phyloP scores from a whole-genome alignment of 2,113 vertebrate species.

The Paramormyrops kingsleyae region DNA sequence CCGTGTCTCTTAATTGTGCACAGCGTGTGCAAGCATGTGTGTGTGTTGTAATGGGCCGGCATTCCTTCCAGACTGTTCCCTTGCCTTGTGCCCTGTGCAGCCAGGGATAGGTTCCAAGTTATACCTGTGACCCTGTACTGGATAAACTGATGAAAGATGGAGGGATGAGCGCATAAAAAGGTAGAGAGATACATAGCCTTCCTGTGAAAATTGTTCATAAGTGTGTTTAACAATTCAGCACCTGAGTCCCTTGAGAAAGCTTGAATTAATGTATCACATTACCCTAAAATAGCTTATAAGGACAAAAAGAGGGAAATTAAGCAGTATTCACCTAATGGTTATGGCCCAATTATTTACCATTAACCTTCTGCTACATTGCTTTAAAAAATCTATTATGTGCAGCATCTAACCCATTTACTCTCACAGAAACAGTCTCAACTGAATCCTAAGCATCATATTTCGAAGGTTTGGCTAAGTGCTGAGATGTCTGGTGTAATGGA shows the following conservation, averaged over 20 bases:
- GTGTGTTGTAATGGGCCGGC: background rate
- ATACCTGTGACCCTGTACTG: background rate
- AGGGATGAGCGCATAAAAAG: background rate
- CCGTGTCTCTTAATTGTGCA: background rate
- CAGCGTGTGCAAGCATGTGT: background rate
- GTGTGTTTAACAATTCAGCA: slow-evolving; percentile 40
- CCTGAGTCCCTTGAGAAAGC: slow-evolving; percentile 49
- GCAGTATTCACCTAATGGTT: slow-evolving; percentile 50
- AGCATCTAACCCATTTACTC: slow-evolving; percentile 53
- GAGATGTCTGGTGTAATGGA: slow-evolving; percentile 16
- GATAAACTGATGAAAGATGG: background rate
- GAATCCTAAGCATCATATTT: slow-evolving; percentile 8
- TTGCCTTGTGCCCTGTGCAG: background rate
- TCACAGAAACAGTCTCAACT: slow-evolving; percentile 27
- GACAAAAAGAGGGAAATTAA: slow-evolving; percentile 45
- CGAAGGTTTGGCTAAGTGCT: slow-evolving; percentile 16
- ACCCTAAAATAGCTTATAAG: slow-evolving; percentile 58
- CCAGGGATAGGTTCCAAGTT: background rate
- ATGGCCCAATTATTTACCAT: slow-evolving; percentile 59
- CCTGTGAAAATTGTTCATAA: slow-evolving; percentile 33
- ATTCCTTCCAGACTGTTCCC: background rate
- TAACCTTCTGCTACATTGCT: slow-evolving; percentile 53
- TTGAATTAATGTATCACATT: slow-evolving; percentile 58
- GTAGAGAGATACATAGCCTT: background rate
- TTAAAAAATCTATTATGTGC: slow-evolving; percentile 42